Evolutionary conservation across 1,140 invertebrate genomes (phyloP), one percentile per base, ranked within the genome.

Genomic region (Idris sp.): DNA sequence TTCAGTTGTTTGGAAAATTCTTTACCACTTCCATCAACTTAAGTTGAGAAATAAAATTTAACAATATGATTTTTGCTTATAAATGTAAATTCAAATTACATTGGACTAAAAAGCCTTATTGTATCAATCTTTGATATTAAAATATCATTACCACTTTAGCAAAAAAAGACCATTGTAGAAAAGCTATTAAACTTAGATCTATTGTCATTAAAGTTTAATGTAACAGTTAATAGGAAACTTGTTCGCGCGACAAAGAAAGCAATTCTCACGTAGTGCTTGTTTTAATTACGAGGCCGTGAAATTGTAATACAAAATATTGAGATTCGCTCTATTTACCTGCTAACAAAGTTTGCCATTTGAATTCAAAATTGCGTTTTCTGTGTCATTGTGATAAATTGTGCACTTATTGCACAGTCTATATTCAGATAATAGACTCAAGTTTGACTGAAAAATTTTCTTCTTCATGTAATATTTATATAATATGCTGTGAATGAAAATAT

Each of bases 381-480:
- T 22, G n/a, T n/a, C n/a, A n/a, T 40, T 19, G 18, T 3, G 36
- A 40, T 19, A 10, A 40, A 40, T 19, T 6, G 7, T n/a, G 16
- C 18, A 4, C 15, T 10, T 40, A n/a, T 10, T 4, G 9, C 9
- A 7, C 4, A 9, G 6, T 19, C 13, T n/a, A 28, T 28, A 44
- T 44, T 44, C 41, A 28, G 8, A 26, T 44, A 25, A 28, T 15
- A 44, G 41, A n/a, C n/a, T n/a, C 13, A 26, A 44, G 6, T 44
- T 14, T 28, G 11, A 9, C 4, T 15, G 25, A 0, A 3, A 49
- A 35, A 49, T 22, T 13, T n/a, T n/a, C 46, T 2, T 22, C 38
- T 51, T 51, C 48, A 51, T 38, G 33, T 15, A 53, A 53, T 56
- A 56, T 43, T 43, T 56, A 43, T 56, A 31, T 25, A 43, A 43